Percentiles rank a stretch among this genome's conserved stretches.
phyloP scores from a whole-genome alignment of 2,797 vertebrate species.

The Orientallactaga sibirica region DNA sequence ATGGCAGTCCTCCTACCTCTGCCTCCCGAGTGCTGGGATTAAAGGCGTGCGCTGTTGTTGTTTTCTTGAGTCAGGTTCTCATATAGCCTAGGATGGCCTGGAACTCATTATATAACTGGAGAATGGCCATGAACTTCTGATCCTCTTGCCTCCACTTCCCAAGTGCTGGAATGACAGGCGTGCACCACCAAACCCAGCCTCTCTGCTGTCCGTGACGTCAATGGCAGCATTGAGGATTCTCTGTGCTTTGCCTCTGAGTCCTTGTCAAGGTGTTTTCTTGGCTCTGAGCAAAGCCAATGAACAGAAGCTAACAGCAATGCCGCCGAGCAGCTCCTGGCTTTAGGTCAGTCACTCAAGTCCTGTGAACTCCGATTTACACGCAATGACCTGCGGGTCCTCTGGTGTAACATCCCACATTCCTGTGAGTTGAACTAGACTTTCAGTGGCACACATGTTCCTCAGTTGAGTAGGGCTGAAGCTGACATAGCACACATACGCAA shows the following conservation, averaged over 20 bases:
- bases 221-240: not conserved
- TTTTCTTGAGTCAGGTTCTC: not conserved
- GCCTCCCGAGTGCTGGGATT: no score
- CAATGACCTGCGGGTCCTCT: not conserved
- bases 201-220: not conserved
- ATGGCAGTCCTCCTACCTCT: no score
- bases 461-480: not conserved
- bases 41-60: no score
- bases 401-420: not conserved
- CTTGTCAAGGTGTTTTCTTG: conserved; percentile 13
- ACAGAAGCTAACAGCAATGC: not conserved
- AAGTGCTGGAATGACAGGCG: not conserved
- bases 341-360: not conserved
- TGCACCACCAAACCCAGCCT: not conserved
- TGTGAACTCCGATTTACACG: not conserved
- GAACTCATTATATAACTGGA: no score
- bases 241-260: conserved; percentile 16
- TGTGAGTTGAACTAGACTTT: not conserved
- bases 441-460: not conserved
- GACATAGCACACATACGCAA: not conserved
- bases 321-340: not conserved
- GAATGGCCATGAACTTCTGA: not conserved
- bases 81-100: not conserved
- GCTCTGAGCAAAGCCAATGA: conserved; percentile 4
- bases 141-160: not conserved